These are phyloP conservation scores for Eptesicus fuscus DNA, from an alignment of 2,113 vertebrate genomes.

Conservation along the genomic window DNA sequence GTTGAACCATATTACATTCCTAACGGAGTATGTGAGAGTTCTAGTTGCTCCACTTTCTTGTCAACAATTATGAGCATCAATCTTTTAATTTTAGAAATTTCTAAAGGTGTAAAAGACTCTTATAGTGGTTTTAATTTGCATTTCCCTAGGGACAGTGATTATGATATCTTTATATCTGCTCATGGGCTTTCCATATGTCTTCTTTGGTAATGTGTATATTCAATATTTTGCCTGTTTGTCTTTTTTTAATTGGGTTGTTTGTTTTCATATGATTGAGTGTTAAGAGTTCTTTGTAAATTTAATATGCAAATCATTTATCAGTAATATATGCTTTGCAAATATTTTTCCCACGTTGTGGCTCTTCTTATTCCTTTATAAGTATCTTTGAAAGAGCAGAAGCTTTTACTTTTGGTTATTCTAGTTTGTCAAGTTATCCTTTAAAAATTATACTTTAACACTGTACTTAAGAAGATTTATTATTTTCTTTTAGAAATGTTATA, in stretches of 20 bases:
- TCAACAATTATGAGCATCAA: not conserved
- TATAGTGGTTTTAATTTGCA: not conserved
- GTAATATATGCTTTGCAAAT: not conserved
- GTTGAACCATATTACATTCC: not conserved
- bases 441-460: not conserved
- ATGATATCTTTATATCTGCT: not conserved
- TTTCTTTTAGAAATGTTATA: not conserved
- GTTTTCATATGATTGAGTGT: not conserved
- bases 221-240: not conserved
- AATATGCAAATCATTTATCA: not conserved
- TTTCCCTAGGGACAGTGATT: not conserved
- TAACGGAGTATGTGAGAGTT: accelerated
- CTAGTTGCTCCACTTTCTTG: not conserved
- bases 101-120: not conserved
- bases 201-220: not conserved
- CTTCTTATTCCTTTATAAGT: not conserved
- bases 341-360: not conserved
- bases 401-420: not conserved
- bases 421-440: not conserved
- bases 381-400: not conserved
- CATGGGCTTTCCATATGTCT: not conserved
- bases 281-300: not conserved
- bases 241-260: not conserved
- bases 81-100: not conserved
- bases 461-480: not conserved